Evolutionary conservation across 2,888 invertebrate genomes (phyloP).

Genomic region (Epirrita christyi): DNA sequence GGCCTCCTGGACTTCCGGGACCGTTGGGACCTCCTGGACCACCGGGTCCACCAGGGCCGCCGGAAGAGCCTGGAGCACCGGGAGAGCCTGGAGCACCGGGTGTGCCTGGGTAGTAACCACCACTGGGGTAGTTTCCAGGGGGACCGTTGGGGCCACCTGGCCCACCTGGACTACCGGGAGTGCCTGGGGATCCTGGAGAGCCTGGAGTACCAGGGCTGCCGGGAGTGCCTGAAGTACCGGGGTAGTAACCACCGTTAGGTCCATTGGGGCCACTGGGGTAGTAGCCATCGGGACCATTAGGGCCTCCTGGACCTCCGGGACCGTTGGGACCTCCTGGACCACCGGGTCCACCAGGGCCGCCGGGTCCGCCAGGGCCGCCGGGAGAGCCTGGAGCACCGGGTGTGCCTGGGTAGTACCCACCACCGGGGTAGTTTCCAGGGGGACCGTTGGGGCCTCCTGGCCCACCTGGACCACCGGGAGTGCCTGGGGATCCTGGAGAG

Average conservation of each 20-base stretch:
- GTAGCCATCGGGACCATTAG: too few species aligned
- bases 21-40: constrained; percentile 45
- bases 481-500: constrained; percentile 35
- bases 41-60: constrained; percentile 44
- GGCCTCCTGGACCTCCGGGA: too few species aligned
- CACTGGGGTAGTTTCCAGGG: too few species aligned
- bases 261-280: background rate
- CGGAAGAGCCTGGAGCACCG: constrained; percentile 34
- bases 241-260: constrained; percentile 38
- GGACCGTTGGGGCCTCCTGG: constrained; percentile 47
- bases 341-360: too few species aligned
- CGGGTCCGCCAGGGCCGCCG: too few species aligned
- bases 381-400: too few species aligned
- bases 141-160: constrained; percentile 31
- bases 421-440: background rate
- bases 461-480: constrained; percentile 22
- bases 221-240: constrained; percentile 43
- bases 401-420: too few species aligned
- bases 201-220: constrained; percentile 11
- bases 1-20: constrained; percentile 46
- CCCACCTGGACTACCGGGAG: constrained; percentile 22
- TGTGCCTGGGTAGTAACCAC: too few species aligned
- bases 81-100: constrained; percentile 19
- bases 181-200: constrained; percentile 35
- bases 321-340: too few species aligned